phyloP scores from a whole-genome alignment of 2,113 vertebrate genomes.

The Corydoras sp. region DNA sequence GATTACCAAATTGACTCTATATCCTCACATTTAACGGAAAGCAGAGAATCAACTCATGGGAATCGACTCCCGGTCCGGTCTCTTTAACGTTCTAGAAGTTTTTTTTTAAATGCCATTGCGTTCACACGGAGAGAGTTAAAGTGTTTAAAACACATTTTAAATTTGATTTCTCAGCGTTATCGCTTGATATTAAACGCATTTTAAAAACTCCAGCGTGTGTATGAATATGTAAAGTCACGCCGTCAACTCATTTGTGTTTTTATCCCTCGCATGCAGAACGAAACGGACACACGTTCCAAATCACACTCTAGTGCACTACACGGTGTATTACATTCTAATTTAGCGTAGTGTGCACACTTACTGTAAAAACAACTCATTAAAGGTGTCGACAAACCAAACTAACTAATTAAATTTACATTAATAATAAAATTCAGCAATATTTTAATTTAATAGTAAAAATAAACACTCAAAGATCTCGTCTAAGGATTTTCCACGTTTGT shows the following conservation, averaged over 20 bases:
- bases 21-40: not conserved
- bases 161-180: not conserved
- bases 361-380: not conserved
- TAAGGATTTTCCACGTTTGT: too few species aligned
- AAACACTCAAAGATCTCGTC: too few species aligned
- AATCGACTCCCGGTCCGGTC: not conserved
- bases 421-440: too few species aligned
- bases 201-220: not conserved
- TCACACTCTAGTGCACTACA: too few species aligned
- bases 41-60: not conserved
- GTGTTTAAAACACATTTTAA: not conserved
- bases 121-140: too few species aligned
- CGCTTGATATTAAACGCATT: not conserved
- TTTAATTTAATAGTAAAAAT: too few species aligned
- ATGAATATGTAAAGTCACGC: constrained; percentile 1
- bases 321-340: not conserved
- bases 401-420: too few species aligned
- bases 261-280: too few species aligned
- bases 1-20: not conserved
- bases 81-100: too few species aligned
- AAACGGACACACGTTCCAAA: too few species aligned
- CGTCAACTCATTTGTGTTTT: not conserved
- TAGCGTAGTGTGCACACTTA: not conserved
- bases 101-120: too few species aligned
- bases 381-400: too few species aligned